Evolutionary conservation across 1,140 invertebrate genomes (phyloP).

Genomic region (Cotesia glomerata): DNA sequence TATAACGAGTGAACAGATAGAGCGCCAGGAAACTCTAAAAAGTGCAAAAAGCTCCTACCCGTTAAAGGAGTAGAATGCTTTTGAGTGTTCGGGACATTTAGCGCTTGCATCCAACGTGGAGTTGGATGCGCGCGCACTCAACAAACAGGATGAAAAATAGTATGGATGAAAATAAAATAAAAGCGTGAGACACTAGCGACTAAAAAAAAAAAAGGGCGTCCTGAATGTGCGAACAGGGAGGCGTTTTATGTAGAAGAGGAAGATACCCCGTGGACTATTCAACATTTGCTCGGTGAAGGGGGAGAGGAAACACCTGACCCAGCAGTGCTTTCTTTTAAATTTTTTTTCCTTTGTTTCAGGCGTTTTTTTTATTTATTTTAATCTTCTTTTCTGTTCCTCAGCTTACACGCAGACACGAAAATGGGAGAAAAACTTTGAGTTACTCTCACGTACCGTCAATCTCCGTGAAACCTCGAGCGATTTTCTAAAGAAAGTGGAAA

Average conservation of each 20-base stretch:
- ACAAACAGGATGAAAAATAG: neutral
- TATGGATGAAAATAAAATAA: slow-evolving; percentile 1
- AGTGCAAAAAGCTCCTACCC: neutral
- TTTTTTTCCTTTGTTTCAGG: neutral
- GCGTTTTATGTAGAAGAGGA: neutral
- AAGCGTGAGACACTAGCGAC: neutral
- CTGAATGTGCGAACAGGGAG: slow-evolving; percentile 21
- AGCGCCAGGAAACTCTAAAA: neutral
- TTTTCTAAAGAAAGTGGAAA: slow-evolving; percentile 6
- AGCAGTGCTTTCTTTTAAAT: slow-evolving; percentile 16
- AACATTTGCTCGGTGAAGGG: slow-evolving; percentile 9
- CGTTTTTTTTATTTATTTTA: neutral
- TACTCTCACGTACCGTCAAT: slow-evolving; percentile 33
- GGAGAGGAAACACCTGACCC: slow-evolving; percentile 32
- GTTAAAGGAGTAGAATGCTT: neutral
- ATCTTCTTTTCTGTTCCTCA: neutral
- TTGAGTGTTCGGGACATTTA: slow-evolving; percentile 15
- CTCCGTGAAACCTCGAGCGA: slow-evolving; percentile 18
- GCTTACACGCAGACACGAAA: slow-evolving; percentile 10
- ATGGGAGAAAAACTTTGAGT: slow-evolving; percentile 12
- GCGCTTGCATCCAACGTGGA: neutral
- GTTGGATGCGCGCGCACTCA: neutral
- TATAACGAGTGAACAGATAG: neutral
- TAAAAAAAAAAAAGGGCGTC: neutral
- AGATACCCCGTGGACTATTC: slow-evolving; percentile 30